Base-by-base conservation (phyloP, 2,113 vertebrate genomes). In the Todiramphus saurophagus region DNA sequence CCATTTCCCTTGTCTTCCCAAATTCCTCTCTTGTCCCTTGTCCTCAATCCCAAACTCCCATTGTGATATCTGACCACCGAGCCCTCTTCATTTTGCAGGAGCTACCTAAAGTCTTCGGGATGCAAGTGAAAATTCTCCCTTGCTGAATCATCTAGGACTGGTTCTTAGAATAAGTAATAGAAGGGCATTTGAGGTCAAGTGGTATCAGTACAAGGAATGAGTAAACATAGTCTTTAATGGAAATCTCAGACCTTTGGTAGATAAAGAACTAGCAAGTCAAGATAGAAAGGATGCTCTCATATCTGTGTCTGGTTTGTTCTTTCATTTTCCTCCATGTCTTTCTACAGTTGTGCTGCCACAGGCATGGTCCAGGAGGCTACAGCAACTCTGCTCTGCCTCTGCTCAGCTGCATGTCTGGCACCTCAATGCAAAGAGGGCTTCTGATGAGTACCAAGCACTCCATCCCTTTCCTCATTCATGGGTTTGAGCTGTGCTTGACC, bases 321-420 rank as follows among this genome's bases (percentile, higher is more conserved):
- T 70, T 33, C 16, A 2, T 60, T 92, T 84, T 39, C 17, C 14
- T 62, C 25, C 21, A 4, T 35, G 8, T 6, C 18, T 59, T 66
- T 79, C 58, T 64, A 39, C 24, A 64, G 33, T 1, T 33, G 43
- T 55, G 7, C 28, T 93, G 25, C 33, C 53, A 69, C 25, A 60
- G 44, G 18, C 19, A 18, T 1, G 16, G 69, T 24, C 64, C 39
- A 43, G 35, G 35, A 56, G 39, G 64, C 28, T 69, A 44, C 58
- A 87, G 59, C 25, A 13, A 39, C 28, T 76, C 53, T 87, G 31
- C 27, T 41, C 9, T 73, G 72, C 51, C 31, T 50, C 51, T 25
- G 1, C 27, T 77, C 2, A 0, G 1, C 6, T 15, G 59, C 31
- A 2, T 0, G 2, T 31, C 48, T 35, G 14, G 5, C 27, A 2